A percentile compares a stretch with the other conserved stretches of the same genome.
phyloP scores from a whole-genome alignment of 2,113 vertebrate genomes.

The Ptyas mucosa region DNA sequence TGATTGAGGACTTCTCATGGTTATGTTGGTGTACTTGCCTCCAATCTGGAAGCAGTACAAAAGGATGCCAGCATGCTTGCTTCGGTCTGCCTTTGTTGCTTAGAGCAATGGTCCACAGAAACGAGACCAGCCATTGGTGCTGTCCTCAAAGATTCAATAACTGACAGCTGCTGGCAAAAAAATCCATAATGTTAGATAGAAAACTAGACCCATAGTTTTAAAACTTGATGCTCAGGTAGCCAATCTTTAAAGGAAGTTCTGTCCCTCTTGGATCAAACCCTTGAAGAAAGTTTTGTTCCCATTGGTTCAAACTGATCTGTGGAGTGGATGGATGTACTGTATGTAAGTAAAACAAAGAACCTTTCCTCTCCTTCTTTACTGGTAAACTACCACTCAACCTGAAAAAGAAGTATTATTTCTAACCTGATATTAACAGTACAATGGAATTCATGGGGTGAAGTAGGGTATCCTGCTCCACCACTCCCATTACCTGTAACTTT shows the following conservation, averaged over 20 bases:
- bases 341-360: not conserved
- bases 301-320: not conserved
- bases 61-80: not conserved
- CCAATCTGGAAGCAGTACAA: not conserved
- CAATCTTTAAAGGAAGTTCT: not conserved
- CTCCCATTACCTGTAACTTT: not conserved
- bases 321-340: not conserved
- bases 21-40: not conserved
- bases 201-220: not conserved
- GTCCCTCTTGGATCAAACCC: not conserved
- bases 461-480: not conserved
- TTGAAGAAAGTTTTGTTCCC: not conserved
- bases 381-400: not conserved
- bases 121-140: not conserved
- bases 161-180: not conserved
- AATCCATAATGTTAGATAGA: not conserved
- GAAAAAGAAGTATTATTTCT: not conserved
- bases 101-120: not conserved
- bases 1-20: slow-evolving; percentile 1
- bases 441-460: not conserved
- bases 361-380: not conserved
- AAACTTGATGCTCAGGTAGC: not conserved
- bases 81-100: not conserved
- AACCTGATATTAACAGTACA: not conserved
- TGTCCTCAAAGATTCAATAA: not conserved